Evolutionary conservation across 2,113 vertebrate genomes (phyloP), one percentile per base, ranked within the genome.

Genomic region (Crocuta crocuta): DNA sequence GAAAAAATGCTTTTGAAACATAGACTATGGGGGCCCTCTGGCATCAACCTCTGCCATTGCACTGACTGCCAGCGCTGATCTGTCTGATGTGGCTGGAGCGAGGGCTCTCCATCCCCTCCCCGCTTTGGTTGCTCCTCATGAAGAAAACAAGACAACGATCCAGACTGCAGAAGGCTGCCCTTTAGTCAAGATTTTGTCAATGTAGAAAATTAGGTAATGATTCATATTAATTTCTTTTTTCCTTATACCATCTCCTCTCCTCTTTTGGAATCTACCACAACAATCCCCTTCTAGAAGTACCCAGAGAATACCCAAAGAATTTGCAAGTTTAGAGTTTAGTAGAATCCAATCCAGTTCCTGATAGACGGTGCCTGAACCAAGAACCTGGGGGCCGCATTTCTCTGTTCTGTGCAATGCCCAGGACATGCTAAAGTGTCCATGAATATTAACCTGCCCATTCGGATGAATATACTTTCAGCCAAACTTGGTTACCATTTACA

Each of bases 271-370:
- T 71, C 61, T 33, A 74, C 63, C 39, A 61, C 15, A 48, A 88
- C 17, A 93, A 0, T 74, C 39, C 80, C 39, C n/a, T 89, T 89
- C 45, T 31, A 71, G 48, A 80, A 96, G 15, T 58, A 80, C 24
- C 33, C 35, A 66, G 50, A 93, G 66, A 94, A 21, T 28, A 80
- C 83, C 48, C 80, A 85, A 70, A 95, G 89, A 85, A 79, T 26
- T 43, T 87, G 65, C 71, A 61, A 61, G 39, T 71, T 74, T 63
- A 84, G 83, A 76, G 78, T 85, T 87, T 45, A 58, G 39, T 19
- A 74, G 76, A 96, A 35, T 84, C 71, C 48, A 90, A 66, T 85
- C 68, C 83, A 83, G 10, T 95, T 95, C 79, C 61, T 53, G 50
- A 17, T n/a, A 92, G 65, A 55, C 35, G 63, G 39, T 35, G 3